A percentile compares a stretch with the other conserved stretches of the same genome.
These are phyloP conservation scores for Oncorhynchus gorbuscha DNA, from an alignment of 2,113 vertebrate species.

Conservation along the genomic window DNA sequence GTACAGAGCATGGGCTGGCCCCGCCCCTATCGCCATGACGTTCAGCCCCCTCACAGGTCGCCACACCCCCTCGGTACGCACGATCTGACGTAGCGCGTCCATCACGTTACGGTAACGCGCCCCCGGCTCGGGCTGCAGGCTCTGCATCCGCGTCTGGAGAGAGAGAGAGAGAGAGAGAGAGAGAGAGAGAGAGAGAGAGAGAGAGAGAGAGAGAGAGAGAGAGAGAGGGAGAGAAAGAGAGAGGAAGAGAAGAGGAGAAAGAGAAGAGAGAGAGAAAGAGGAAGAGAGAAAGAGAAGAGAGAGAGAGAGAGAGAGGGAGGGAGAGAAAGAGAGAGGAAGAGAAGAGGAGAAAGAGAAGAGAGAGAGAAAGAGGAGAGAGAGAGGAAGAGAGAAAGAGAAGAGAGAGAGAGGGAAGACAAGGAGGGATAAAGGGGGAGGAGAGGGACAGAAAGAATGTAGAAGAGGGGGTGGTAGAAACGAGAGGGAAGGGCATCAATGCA, in stretches of 20 bases:
- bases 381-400: no score
- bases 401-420: no score
- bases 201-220: no score
- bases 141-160: constrained; percentile 94
- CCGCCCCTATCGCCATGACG: constrained; percentile 89
- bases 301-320: no score
- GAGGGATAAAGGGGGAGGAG: background rate
- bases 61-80: constrained; percentile 90
- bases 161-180: background rate
- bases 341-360: no score
- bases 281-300: no score
- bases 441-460: background rate
- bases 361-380: no score
- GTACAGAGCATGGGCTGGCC: constrained; percentile 96
- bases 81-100: constrained; percentile 88
- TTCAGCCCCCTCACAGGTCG: constrained; percentile 92
- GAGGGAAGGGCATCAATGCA: background rate
- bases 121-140: constrained; percentile 87
- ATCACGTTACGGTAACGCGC: constrained; percentile 92
- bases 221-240: no score
- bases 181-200: background rate
- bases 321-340: no score
- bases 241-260: no score
- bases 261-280: no score
- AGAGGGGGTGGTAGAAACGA: background rate